phyloP scores from a whole-genome alignment of 1,140 invertebrate species.

The Pygmarrhopalites habei region DNA sequence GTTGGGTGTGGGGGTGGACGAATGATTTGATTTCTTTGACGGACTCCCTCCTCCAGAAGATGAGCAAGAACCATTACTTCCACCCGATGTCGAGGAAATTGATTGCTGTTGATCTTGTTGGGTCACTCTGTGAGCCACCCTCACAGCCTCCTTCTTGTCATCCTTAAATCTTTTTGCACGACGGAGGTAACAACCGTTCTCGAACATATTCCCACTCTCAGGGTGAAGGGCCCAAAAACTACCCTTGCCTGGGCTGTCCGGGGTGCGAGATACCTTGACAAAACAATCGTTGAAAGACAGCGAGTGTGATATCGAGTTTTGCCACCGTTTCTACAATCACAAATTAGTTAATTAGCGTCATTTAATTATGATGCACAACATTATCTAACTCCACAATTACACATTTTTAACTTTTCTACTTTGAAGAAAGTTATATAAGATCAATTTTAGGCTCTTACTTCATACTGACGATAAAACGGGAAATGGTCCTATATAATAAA shows the following conservation, averaged over 20 bases:
- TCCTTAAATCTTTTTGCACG: constrained; percentile 98
- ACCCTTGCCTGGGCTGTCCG: constrained; percentile 58
- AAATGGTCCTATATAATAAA: too few species aligned
- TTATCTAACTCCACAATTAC: too few species aligned
- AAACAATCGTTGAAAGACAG: constrained; percentile 99
- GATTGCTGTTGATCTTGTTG: constrained; percentile 42
- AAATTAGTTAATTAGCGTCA: too few species aligned
- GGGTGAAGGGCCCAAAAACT: constrained; percentile 97
- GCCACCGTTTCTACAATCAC: constrained; percentile 88
- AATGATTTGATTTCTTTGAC: constrained; percentile 37
- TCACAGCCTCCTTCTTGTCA: constrained; percentile 79
- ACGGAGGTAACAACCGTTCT: constrained; percentile 97
- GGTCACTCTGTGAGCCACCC: constrained; percentile 38
- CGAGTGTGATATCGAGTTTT: constrained; percentile 81
- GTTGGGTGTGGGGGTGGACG: constrained; percentile 19
- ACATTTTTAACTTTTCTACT: too few species aligned
- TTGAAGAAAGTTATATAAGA: too few species aligned
- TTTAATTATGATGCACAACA: too few species aligned
- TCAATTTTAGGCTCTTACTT: too few species aligned
- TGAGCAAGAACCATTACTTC: constrained; percentile 43
- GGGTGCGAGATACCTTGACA: constrained; percentile 94
- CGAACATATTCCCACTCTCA: constrained; percentile 99
- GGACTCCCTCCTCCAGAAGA: constrained; percentile 31
- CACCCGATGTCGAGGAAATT: constrained; percentile 44
- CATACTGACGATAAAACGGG: constrained; percentile 97